Evolutionary conservation across 2,888 invertebrate genomes (phyloP).

Genomic region (Gisinianus flammeolus): DNA sequence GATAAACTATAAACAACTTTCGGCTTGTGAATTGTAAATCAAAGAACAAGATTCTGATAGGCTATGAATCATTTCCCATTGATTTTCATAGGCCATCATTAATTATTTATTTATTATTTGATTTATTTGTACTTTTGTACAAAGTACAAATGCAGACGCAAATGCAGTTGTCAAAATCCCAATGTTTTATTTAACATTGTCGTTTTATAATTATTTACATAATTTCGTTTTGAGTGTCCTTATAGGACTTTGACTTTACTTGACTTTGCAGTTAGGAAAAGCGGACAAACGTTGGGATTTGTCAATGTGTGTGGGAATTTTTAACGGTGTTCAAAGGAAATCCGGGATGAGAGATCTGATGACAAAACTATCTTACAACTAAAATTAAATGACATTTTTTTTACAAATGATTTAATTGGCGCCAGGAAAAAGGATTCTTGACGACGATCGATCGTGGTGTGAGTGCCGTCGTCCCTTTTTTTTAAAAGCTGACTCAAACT

Average conservation of each 20-base stretch:
- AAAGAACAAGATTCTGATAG: neutral
- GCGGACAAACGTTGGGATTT: too few relatives aligned
- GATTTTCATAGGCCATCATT: neutral
- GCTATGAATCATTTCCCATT: conserved; percentile 9
- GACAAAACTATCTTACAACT: too few relatives aligned
- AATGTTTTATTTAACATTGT: neutral
- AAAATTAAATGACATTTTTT: neutral
- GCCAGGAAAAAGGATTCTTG: neutral
- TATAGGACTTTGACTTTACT: too few relatives aligned
- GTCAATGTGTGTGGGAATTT: too few relatives aligned
- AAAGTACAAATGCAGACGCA: too few relatives aligned
- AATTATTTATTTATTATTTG: neutral
- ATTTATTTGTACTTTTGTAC: neutral
- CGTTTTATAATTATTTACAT: too few relatives aligned
- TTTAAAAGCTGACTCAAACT: neutral
- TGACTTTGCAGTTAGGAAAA: too few relatives aligned
- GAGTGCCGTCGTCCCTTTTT: neutral
- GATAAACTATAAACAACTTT: too few relatives aligned
- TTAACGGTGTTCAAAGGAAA: too few relatives aligned
- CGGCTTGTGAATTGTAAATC: neutral
- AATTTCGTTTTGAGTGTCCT: too few relatives aligned
- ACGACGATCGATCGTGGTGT: neutral
- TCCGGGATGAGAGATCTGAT: too few relatives aligned
- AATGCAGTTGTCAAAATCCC: neutral
- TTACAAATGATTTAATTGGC: conserved; percentile 13